Conservation (phyloP, 2,113 vertebrate genomes). For the Nothocercus nigrocapillus region DNA sequence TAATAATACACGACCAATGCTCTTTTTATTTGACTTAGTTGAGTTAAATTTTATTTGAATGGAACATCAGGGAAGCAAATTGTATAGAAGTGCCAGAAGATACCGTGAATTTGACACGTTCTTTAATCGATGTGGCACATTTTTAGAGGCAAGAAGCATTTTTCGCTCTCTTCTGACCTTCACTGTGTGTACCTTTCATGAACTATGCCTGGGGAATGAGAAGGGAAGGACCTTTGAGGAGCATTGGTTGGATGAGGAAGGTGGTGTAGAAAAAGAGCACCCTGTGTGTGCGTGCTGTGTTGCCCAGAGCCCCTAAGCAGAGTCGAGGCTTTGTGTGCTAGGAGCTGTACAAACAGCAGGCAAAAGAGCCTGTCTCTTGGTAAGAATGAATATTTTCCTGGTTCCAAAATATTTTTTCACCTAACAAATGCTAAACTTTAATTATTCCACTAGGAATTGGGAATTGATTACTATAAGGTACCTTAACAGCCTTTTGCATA, state of each 20-base stretch:
- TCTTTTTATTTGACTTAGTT: not conserved
- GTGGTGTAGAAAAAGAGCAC: not conserved
- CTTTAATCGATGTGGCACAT: accelerated
- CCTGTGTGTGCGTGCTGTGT: accelerated
- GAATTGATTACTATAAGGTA: not conserved
- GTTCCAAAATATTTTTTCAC: not conserved
- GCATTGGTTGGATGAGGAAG: not conserved
- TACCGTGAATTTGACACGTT: accelerated
- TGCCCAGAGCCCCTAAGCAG: not conserved
- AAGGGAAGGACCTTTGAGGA: not conserved
- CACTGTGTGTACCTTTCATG: not conserved
- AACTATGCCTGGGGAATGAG: not conserved
- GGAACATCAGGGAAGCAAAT: not conserved
- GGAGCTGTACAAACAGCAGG: not conserved
- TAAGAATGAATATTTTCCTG: not conserved
- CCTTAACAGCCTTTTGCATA: not conserved
- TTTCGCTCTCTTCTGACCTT: not conserved
- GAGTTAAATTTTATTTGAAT: not conserved
- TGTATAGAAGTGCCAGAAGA: not conserved
- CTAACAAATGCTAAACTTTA: not conserved
- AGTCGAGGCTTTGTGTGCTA: not conserved
- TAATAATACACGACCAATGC: not conserved
- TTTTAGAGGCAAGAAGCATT: not conserved
- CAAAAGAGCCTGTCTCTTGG: not conserved
- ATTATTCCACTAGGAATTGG: not conserved